Evolutionary conservation across 1,140 invertebrate species (phyloP), one percentile per base, ranked within the genome.

Genomic region (Vanessa tameamea): DNA sequence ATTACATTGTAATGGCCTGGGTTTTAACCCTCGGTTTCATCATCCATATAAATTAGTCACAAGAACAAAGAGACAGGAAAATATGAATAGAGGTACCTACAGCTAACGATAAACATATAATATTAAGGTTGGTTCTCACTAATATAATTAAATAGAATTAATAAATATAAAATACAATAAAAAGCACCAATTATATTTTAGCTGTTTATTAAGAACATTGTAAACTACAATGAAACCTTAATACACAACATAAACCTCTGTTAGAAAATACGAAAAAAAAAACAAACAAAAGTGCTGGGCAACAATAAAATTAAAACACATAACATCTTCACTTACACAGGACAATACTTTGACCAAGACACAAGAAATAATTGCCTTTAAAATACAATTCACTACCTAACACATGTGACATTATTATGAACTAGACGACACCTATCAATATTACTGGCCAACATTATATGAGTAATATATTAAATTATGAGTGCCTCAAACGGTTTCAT

Each of bases 141-240:
- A 43, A 5, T 43, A 43, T 9, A 43, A 43, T 37, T 37, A 43
- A 31, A 31, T 31, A 6, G 26, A 31, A 31, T 31, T 1, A 31
- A 31, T 6, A 31, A 31, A 61, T 61, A 12, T 26, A 64, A 3
- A 50, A 13, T 48, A 47, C 69, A 64, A 81, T 81, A 78, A 72
- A 84, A 85, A 75, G 78, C 67, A 64, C 72, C 23, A 23, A 51
- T 73, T 55, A 78, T 67, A 86, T 81, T 88, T 84, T 81, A 90
- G 84, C 82, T 71, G 83, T 92, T 90, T 91, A 90, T 88, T 90
- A 83, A 87, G 87, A 91, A 92, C 89, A 89, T 89, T 89, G 86
- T 88, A 82, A 77, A 80, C 31, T 82, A 87, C 85, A 89, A 90
- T 87, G 82, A 70, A 82, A 83, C 75, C 79, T 86, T 82, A 85